A percentile compares a stretch with the other conserved stretches of the same genome.
These are phyloP conservation scores for Lynx canadensis DNA, from an alignment of 2,113 vertebrate species.

Conservation along the genomic window DNA sequence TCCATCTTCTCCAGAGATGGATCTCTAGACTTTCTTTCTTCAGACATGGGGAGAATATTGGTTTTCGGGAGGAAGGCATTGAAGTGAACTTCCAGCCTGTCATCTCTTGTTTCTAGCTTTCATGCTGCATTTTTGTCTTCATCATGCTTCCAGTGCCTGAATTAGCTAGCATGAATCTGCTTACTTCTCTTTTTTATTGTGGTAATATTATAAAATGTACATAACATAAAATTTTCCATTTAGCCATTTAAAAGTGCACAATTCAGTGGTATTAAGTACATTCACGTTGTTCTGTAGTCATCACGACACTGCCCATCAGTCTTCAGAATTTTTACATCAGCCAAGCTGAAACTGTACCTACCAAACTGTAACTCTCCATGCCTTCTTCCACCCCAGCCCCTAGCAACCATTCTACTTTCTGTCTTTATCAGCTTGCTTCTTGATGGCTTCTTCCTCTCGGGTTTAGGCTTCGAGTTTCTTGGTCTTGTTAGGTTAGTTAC, in stretches of 20 bases:
- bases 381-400: neutral
- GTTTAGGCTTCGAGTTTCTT: constrained; percentile 24
- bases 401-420: neutral
- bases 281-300: neutral
- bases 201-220: neutral
- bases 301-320: neutral
- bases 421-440: neutral
- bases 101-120: neutral
- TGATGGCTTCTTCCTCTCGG: neutral
- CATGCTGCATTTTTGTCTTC: neutral
- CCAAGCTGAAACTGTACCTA: neutral
- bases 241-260: neutral
- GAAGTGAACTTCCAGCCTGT: neutral
- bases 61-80: neutral
- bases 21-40: neutral
- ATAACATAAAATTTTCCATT: neutral
- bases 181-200: neutral
- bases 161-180: neutral
- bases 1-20: neutral
- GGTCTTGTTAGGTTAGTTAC: neutral
- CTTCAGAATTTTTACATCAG: neutral
- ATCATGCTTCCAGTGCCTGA: neutral
- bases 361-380: neutral
- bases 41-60: neutral
- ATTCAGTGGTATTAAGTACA: neutral